Conservation (phyloP, 2,888 invertebrate species). For the Apodemia duryi region DNA sequence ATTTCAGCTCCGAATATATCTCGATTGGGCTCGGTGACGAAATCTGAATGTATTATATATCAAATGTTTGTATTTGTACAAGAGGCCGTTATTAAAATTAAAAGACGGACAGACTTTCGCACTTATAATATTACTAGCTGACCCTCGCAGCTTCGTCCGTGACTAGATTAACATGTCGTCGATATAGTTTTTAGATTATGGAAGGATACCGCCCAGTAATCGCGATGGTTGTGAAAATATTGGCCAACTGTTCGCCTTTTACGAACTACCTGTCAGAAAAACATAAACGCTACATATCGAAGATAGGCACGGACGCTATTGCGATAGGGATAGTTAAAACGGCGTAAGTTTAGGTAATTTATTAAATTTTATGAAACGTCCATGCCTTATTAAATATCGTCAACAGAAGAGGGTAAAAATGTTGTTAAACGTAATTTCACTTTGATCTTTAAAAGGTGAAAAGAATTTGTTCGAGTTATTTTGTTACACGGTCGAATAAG, state of each 20-base stretch:
- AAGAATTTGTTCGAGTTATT: constrained; percentile 7
- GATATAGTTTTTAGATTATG: too few species aligned
- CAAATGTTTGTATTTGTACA: too few species aligned
- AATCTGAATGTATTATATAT: neutral
- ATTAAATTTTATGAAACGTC: neutral
- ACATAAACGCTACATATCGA: neutral
- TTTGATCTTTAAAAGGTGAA: constrained; percentile 4
- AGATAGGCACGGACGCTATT: too few species aligned
- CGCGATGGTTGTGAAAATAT: too few species aligned
- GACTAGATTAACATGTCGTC: too few species aligned
- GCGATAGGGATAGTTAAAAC: neutral
- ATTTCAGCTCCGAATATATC: neutral
- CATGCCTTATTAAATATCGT: neutral
- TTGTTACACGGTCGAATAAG: constrained; percentile 5
- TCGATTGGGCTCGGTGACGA: neutral
- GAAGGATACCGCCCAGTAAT: too few species aligned
- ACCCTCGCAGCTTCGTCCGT: too few species aligned
- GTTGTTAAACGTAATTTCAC: constrained; percentile 1
- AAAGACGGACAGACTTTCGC: too few species aligned
- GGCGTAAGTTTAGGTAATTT: neutral
- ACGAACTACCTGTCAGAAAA: too few species aligned
- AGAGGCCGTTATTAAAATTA: too few species aligned
- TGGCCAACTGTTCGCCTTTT: neutral
- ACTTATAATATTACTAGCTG: too few species aligned
- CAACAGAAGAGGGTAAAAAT: constrained; percentile 1